Percentiles rank a stretch among this genome's conserved stretches.
Evolutionary conservation across 2,888 invertebrate species (phyloP).

Genomic region (Ernsta delagoae): DNA sequence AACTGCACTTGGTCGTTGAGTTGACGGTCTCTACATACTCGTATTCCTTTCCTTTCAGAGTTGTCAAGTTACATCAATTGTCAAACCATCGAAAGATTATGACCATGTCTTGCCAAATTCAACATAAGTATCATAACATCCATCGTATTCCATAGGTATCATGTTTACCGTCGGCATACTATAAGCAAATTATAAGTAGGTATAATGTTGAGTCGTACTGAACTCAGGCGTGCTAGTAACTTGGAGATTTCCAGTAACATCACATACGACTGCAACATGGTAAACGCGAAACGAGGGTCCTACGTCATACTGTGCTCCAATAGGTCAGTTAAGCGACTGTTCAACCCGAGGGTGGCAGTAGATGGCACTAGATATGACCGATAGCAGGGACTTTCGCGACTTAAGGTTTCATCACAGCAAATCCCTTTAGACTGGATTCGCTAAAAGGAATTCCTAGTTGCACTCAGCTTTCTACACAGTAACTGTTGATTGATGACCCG

Average conservation of each 20-base stretch:
- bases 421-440: slow-evolving; percentile 17
- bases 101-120: too few relatives aligned
- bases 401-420: slow-evolving; percentile 30
- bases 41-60: too few relatives aligned
- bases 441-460: slow-evolving; percentile 27
- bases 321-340: slow-evolving; percentile 74
- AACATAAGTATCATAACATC: too few relatives aligned
- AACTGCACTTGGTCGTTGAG: too few relatives aligned
- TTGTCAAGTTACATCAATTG: too few relatives aligned
- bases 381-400: slow-evolving; percentile 54
- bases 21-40: too few relatives aligned
- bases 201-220: too few relatives aligned
- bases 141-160: too few relatives aligned
- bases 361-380: slow-evolving; percentile 72
- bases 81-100: too few relatives aligned
- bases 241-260: not conserved
- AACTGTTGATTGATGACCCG: not conserved
- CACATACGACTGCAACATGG: not conserved
- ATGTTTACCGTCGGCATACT: too few relatives aligned
- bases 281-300: not conserved
- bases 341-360: slow-evolving; percentile 65
- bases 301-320: slow-evolving; percentile 45
- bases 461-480: slow-evolving; percentile 4
- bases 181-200: too few relatives aligned
- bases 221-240: too few relatives aligned